Base-by-base conservation (phyloP, 30 jellyfish, hydroid and myxozoan genomes). In the Cassiopea andromeda region DNA sequence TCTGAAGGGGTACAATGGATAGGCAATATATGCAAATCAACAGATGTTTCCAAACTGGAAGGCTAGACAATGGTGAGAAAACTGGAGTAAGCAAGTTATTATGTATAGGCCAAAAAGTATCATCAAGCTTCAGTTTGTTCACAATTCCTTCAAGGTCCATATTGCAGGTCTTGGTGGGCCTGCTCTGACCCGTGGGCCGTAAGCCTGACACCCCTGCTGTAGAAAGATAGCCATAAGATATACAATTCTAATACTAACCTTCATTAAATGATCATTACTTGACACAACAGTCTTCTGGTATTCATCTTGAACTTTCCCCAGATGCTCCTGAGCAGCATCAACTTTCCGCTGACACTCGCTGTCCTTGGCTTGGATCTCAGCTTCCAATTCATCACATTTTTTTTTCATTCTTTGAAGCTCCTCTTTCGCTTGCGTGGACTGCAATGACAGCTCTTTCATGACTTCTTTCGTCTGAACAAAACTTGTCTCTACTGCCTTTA, bases 381-480 rank as follows among this genome's bases (percentile, higher is more conserved):
- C 89, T 78, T 82, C 78, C 82, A 84, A 27, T 3, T 77, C 98
- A 1, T 60, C 44, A 66, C 66, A 83, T 50, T 69, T 89, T n/a
- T 81, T 85, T 49, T 72, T 46, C 44, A 76, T 44, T 45, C 46
- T 74, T 60, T 89, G 96, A 69, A 89, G 84, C 38, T 81, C 92
- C 19, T 43, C 88, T 48, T 83, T 89, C 15, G 92, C 89, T 46
- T 80, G 77, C 78, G 75, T 84, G 46, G 94, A 81, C 74, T 91
- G 91, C 92, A 83, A 67, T 1, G 97, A 60, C 18, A 88, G 84
- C 79, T 93, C 98, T 67, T 93, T 93, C 88, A 93, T 58, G 18
- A 89, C 87, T 57, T 93, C 97, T 76, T 93, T 93, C 71, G 95
- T 85, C 71, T 93, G 98, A 58, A 84, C 44, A 19, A 89, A 93